Evolutionary conservation across 2,888 invertebrate genomes (phyloP).

Genomic region (Caenorhabditis imperialis): DNA sequence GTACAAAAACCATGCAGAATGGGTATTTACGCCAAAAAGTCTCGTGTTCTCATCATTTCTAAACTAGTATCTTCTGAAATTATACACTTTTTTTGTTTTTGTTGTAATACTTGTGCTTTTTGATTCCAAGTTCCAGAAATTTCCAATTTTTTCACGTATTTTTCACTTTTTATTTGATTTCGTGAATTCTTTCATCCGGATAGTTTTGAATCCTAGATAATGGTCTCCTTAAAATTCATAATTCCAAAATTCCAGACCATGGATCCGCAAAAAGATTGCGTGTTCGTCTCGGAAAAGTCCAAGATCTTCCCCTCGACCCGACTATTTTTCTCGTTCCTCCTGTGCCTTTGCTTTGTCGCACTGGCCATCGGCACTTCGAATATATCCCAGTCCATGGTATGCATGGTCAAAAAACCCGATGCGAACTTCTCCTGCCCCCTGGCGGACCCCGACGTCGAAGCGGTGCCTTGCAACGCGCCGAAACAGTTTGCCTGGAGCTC

Average conservation of each 20-base stretch:
- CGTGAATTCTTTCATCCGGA: constrained; percentile 3
- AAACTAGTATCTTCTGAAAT: neutral
- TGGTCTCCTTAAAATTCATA: neutral
- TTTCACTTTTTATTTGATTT: neutral
- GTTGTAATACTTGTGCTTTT: too few species aligned
- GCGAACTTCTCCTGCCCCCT: constrained; percentile 32
- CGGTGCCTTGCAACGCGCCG: constrained; percentile 64
- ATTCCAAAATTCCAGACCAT: constrained; percentile 23
- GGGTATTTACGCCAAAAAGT: too few species aligned
- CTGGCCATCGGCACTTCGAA: constrained; percentile 65
- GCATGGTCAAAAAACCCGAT: constrained; percentile 68
- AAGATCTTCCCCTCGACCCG: constrained; percentile 63
- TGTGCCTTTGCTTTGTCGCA: constrained; percentile 73
- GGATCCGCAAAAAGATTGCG: constrained; percentile 52
- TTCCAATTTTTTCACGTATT: too few species aligned
- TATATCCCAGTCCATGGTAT: constrained; percentile 69
- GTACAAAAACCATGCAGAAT: neutral
- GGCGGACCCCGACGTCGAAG: constrained; percentile 55
- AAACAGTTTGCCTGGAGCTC: constrained; percentile 70
- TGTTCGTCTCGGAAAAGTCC: constrained; percentile 60
- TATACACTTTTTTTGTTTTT: neutral
- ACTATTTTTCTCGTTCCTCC: constrained; percentile 70
- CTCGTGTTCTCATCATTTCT: neutral
- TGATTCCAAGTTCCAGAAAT: too few species aligned
- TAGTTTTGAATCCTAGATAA: constrained; percentile 4